A percentile compares a stretch with the other conserved stretches of the same genome.
Conservation (phyloP, 1,140 invertebrate species). For the Dendroctonus ponderosae region DNA sequence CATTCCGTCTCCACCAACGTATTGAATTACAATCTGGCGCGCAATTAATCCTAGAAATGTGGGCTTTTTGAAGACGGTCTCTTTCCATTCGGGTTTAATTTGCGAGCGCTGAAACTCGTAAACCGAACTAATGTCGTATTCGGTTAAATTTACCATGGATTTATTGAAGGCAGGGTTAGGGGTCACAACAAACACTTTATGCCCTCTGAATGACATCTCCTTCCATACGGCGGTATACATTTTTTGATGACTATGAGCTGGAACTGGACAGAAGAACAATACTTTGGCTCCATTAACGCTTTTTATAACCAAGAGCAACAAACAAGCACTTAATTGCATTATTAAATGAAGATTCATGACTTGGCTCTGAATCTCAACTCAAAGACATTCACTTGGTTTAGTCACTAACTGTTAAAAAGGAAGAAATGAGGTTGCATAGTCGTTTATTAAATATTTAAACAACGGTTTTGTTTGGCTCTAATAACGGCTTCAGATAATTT, state of each 20-base stretch:
- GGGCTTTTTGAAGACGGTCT: conserved; percentile 28
- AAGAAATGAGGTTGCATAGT: too few species aligned
- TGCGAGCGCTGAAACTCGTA: conserved; percentile 11
- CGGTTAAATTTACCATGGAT: conserved; percentile 12
- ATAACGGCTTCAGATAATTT: too few species aligned
- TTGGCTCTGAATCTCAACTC: too few species aligned
- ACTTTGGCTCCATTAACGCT: conserved; percentile 49
- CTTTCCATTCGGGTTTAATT: conserved; percentile 15
- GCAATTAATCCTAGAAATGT: conserved; percentile 20
- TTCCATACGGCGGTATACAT: conserved; percentile 50
- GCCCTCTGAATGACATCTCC: conserved; percentile 32
- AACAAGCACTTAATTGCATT: not conserved
- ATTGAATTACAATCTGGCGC: conserved; percentile 12
- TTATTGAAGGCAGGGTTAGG: conserved; percentile 16
- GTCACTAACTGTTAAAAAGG: too few species aligned
- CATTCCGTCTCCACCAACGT: conserved; percentile 5
- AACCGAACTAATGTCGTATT: conserved; percentile 31
- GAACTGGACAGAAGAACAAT: conserved; percentile 52
- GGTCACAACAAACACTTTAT: conserved; percentile 31
- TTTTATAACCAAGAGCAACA: not conserved
- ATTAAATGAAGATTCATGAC: too few species aligned
- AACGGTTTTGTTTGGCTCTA: too few species aligned
- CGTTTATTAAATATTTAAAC: too few species aligned
- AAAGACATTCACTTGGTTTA: too few species aligned
- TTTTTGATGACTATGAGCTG: conserved; percentile 59